Percentiles rank a stretch among this genome's conserved stretches.
Evolutionary conservation across 2,888 invertebrate genomes (phyloP).

Genomic region (Drosophila mimetica): DNA sequence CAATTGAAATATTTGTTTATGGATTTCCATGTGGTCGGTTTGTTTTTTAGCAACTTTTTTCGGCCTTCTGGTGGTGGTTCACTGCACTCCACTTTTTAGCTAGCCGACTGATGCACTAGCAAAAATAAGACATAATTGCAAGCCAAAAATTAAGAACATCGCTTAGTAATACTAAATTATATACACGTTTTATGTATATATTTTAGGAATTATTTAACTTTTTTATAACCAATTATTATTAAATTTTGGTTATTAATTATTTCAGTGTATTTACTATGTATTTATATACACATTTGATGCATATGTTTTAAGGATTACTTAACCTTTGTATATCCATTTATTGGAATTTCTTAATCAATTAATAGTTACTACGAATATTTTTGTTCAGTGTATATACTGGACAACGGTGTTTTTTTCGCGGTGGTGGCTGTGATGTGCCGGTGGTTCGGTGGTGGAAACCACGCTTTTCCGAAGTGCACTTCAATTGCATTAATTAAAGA

Average conservation of each 20-base stretch:
- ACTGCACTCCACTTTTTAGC: constrained; percentile 16
- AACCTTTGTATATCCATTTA: too few species aligned
- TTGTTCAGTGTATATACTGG: constrained; percentile 3
- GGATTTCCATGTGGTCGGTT: constrained; percentile 65
- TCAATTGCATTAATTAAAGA: constrained; percentile 76
- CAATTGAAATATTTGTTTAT: constrained; percentile 47
- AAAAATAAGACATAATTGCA: not conserved
- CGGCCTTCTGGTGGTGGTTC: constrained; percentile 41
- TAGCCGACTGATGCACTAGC: not conserved
- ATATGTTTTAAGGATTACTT: too few species aligned
- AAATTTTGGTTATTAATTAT: too few species aligned
- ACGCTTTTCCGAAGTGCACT: constrained; percentile 70
- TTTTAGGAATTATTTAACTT: too few species aligned
- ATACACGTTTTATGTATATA: too few species aligned
- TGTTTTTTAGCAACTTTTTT: constrained; percentile 30
- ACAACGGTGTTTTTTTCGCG: constrained; percentile 10
- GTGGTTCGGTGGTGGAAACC: constrained; percentile 43
- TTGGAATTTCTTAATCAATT: too few species aligned
- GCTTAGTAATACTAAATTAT: not conserved
- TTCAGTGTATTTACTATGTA: too few species aligned
- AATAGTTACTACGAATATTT: too few species aligned
- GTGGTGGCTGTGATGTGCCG: constrained; percentile 20
- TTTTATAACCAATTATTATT: not conserved
- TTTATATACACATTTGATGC: too few species aligned
- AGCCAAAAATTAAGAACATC: not conserved